Base-by-base conservation (phyloP, 2,797 vertebrate species). In the Characodon lateralis region DNA sequence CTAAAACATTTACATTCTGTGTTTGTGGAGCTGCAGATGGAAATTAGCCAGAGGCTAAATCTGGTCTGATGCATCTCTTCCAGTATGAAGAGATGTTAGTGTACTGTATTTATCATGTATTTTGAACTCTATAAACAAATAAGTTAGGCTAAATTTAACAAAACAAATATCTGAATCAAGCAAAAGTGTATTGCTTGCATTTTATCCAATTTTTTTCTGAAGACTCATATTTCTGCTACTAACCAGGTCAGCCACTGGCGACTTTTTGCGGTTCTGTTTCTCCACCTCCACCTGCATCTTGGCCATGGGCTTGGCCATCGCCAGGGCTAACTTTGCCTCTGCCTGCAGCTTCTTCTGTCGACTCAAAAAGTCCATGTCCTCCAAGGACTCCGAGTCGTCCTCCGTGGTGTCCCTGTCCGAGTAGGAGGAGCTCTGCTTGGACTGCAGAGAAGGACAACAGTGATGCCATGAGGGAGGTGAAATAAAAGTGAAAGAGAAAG, bases 281-380 rank as follows among this genome's bases (percentile, higher is more conserved):
- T 99, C 98, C 94, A 99, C 98, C 90, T 99, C 97, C 74, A 99
- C 98, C 93, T 99, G 98, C 98, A 99, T 99, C 94, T 98, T 99
- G 88, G 98, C 98, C 98, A 99, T 99, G 74, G 98, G 98, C 73
- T 99, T 99, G 18, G 98, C 98, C 98, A 99, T 99, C 2, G 98
- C 98, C 74, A 99, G 90, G 12, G 98, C 98, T 94, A 99, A 95
- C 93, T 98, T 99, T 50, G 98, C 98, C 92, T 99, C 98, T 0
- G 97, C 97, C 88, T 99, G 98, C 82, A 99, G 94, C 89, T 99
- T 99, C 96, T 97, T 99, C 93, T 99, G 98, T 83, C 98, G 96
- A 86, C 96, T 98, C 91, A 99, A 92, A 90, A 99, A 99, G 93
- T 99, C 98, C 98, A 98, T 98, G 93, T 99, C 98, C 50, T 99